Conservation (phyloP, 2,113 vertebrate genomes). For the Carollia perspicillata region DNA sequence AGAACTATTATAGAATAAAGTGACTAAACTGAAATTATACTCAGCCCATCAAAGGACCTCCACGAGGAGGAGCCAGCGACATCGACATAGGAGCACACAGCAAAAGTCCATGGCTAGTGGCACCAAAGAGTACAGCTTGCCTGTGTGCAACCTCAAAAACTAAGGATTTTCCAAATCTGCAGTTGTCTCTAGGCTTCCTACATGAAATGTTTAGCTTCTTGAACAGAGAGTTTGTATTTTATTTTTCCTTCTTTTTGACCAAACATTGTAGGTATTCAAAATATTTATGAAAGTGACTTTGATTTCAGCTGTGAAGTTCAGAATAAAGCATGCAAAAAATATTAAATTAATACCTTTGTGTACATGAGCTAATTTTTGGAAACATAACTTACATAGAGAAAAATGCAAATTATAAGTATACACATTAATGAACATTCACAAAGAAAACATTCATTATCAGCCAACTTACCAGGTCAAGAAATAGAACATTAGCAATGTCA, state of each 20-base stretch:
- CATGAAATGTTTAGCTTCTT: background rate
- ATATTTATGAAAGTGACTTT: background rate
- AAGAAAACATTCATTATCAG: background rate
- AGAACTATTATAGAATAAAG: background rate
- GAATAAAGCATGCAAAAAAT: background rate
- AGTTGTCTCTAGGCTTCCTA: background rate
- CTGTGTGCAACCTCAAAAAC: background rate
- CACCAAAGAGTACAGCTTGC: background rate
- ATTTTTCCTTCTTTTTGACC: background rate
- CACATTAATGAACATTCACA: background rate
- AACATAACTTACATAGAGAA: background rate
- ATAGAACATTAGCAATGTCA: background rate
- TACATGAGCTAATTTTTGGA: background rate
- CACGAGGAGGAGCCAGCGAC: background rate
- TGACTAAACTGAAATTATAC: background rate
- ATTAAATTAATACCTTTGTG: background rate
- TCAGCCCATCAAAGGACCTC: background rate
- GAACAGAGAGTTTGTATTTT: background rate
- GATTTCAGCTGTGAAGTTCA: background rate
- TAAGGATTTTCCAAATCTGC: background rate
- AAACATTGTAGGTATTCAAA: background rate
- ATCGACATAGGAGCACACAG: no score
- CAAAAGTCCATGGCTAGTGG: background rate
- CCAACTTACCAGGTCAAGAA: background rate
- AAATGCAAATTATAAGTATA: background rate